Evolutionary conservation across 2,888 invertebrate genomes (phyloP).

Genomic region (Crepidodera aurea): DNA sequence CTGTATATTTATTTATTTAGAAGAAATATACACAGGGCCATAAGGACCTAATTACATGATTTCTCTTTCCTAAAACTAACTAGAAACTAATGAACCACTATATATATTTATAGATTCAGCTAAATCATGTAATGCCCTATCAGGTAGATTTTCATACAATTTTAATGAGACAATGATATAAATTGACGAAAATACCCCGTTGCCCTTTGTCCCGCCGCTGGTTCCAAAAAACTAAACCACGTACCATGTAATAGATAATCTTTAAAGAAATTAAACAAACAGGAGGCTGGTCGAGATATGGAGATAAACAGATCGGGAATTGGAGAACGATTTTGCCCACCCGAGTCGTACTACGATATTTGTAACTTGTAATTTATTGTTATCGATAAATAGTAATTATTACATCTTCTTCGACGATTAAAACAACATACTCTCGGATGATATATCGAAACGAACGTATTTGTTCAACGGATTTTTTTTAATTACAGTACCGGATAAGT

Average conservation of each 20-base stretch:
- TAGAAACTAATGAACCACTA: too few relatives aligned
- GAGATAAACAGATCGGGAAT: slow-evolving; percentile 55
- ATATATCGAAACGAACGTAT: slow-evolving; percentile 34
- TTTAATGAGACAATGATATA: too few relatives aligned
- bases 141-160: too few relatives aligned
- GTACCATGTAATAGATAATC: slow-evolving; percentile 51
- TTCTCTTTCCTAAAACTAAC: too few relatives aligned
- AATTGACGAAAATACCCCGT: too few relatives aligned
- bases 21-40: too few relatives aligned
- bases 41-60: too few relatives aligned
- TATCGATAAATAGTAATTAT: slow-evolving; percentile 58
- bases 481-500: slow-evolving; percentile 37
- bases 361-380: slow-evolving; percentile 55
- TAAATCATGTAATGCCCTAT: too few relatives aligned
- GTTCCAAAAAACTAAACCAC: slow-evolving; percentile 15
- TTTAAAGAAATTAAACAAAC: slow-evolving; percentile 54
- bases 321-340: slow-evolving; percentile 58
- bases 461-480: slow-evolving; percentile 43
- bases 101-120: too few relatives aligned
- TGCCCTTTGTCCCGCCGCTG: too few relatives aligned
- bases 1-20: too few relatives aligned
- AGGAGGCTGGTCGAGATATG: slow-evolving; percentile 54
- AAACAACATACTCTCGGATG: slow-evolving; percentile 35
- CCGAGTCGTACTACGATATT: slow-evolving; percentile 57
- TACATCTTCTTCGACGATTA: slow-evolving; percentile 51